Evolutionary conservation across 2,797 vertebrate species (phyloP).

Genomic region (Emys orbicularis): DNA sequence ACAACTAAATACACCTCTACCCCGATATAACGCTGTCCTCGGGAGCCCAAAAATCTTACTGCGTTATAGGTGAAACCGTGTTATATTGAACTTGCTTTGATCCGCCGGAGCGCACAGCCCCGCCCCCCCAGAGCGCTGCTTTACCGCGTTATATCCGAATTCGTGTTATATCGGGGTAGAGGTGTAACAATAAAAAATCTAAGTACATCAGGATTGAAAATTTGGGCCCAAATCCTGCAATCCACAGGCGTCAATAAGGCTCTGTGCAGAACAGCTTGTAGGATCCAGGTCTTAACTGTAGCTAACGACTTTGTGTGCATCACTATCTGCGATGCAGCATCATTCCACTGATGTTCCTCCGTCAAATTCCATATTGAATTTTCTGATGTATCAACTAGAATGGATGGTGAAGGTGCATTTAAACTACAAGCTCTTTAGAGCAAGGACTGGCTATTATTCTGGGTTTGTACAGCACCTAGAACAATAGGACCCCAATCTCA

Average conservation of each 20-base stretch:
- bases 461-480: not conserved
- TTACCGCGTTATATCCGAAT: no score
- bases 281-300: not conserved
- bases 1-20: slow-evolving; percentile 7
- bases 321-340: slow-evolving; percentile 16
- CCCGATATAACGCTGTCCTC: no score
- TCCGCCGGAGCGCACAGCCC: no score
- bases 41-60: no score
- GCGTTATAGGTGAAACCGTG: no score
- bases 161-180: no score
- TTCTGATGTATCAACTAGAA: not conserved
- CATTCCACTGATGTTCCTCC: rapidly evolving
- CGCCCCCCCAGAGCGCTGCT: no score
- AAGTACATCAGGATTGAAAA: slow-evolving; percentile 18
- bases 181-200: slow-evolving; percentile 2
- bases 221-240: slow-evolving; percentile 7
- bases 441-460: not conserved
- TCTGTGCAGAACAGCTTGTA: not conserved
- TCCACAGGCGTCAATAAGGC: slow-evolving; percentile 28
- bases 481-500: not conserved
- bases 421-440: not conserved
- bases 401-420: not conserved
- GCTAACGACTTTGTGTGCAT: not conserved
- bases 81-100: no score
- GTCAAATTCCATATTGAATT: not conserved